Evolutionary conservation across 2,888 invertebrate species (phyloP).

Genomic region (Heterodera filipjevi): DNA sequence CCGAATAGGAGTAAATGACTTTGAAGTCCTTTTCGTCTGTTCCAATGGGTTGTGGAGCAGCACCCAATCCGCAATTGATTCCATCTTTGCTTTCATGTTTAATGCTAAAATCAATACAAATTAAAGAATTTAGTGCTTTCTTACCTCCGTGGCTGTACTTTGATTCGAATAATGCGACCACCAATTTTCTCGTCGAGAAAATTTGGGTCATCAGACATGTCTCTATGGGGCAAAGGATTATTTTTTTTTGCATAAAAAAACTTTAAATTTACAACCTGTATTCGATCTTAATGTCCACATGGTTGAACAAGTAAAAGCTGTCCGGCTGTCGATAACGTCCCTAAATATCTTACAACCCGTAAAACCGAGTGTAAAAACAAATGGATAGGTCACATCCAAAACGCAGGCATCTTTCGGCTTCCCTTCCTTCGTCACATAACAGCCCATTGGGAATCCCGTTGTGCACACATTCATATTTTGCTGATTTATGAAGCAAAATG

Average conservation of each 20-base stretch:
- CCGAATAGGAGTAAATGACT: conserved; percentile 86
- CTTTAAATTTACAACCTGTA: conserved; percentile 73
- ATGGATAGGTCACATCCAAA: conserved; percentile 64
- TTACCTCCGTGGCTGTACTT: conserved; percentile 67
- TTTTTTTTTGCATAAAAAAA: too few relatives aligned
- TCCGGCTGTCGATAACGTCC: conserved; percentile 69
- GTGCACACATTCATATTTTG: conserved; percentile 73
- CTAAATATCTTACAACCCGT: conserved; percentile 38
- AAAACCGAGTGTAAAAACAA: not conserved
- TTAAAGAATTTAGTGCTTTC: not conserved
- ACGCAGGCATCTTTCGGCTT: conserved; percentile 69
- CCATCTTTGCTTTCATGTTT: conserved; percentile 66
- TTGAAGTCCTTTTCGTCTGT: conserved; percentile 66
- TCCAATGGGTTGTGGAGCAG: conserved; percentile 77
- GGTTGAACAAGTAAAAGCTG: conserved; percentile 91
- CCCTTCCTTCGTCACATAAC: conserved; percentile 47
- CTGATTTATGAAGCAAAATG: conserved; percentile 81
- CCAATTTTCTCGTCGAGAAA: conserved; percentile 72
- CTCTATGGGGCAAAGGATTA: conserved; percentile 66
- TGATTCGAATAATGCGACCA: conserved; percentile 79
- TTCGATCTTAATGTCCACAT: conserved; percentile 84
- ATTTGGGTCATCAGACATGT: conserved; percentile 80
- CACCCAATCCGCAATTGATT: conserved; percentile 64
- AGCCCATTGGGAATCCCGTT: conserved; percentile 97
- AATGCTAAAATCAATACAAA: conserved; percentile 67